Evolutionary conservation across 1,140 invertebrate species (phyloP).

Genomic region (roundworm (Caenorhabditis elegans)): WBcel235 BX284602.5:4572001-4572500

Average conservation of each 20-base stretch:
- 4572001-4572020: neutral
- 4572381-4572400: neutral
- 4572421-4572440: neutral
- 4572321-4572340: neutral
- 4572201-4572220: neutral
- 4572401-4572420: too few species aligned
- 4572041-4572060: neutral
- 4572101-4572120: constrained; percentile 27
- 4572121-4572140: neutral
- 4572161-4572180: neutral
- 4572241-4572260: too few species aligned
- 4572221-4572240: too few species aligned
- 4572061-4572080: neutral
- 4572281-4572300: neutral
- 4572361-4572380: neutral
- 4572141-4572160: neutral
- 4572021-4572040: neutral
- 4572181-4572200: neutral
- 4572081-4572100: neutral
- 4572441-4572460: neutral
- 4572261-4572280: too few species aligned
- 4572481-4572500: constrained; percentile 15
- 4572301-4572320: constrained; percentile 13
- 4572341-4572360: neutral
- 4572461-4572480: too few species aligned